Conservation (phyloP, 2,113 vertebrate genomes). For the Alethe castanea region DNA sequence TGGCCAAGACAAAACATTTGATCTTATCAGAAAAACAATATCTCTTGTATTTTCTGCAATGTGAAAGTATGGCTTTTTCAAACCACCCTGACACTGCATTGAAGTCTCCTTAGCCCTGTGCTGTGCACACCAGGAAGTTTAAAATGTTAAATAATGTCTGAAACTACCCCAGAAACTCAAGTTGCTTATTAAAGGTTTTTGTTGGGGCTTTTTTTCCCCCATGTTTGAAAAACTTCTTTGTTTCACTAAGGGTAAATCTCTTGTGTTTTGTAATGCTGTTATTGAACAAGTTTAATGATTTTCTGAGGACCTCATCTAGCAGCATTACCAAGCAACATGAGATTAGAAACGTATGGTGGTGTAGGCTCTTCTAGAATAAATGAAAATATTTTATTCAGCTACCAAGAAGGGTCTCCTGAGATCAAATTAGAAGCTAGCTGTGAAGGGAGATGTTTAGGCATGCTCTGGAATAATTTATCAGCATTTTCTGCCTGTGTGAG, state of each 20-base stretch:
- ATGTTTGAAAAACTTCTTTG: slow-evolving; percentile 75
- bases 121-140: slow-evolving; percentile 6
- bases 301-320: slow-evolving; percentile 80
- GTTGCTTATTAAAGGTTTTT: slow-evolving; percentile 65
- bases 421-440: slow-evolving; percentile 86
- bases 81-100: background rate
- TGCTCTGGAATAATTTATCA: slow-evolving; percentile 85
- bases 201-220: background rate
- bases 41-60: background rate
- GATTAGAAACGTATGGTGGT: slow-evolving; percentile 79
- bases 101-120: background rate
- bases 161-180: slow-evolving; percentile 68
- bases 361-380: slow-evolving; percentile 74
- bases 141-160: slow-evolving; percentile 67
- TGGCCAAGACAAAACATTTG: background rate
- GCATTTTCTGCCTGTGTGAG: slow-evolving; percentile 78
- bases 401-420: slow-evolving; percentile 76
- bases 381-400: slow-evolving; percentile 82
- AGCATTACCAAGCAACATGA: slow-evolving; percentile 74
- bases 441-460: slow-evolving; percentile 84
- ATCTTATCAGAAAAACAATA: background rate
- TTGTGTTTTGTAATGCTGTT: slow-evolving; percentile 78
- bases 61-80: background rate
- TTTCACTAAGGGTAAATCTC: slow-evolving; percentile 73
- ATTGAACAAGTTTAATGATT: slow-evolving; percentile 85